A percentile compares a stretch with the other conserved stretches of the same genome.
These are phyloP conservation scores for Cryptocephalus primarius DNA, from an alignment of 2,888 invertebrate species.

Conservation along the genomic window DNA sequence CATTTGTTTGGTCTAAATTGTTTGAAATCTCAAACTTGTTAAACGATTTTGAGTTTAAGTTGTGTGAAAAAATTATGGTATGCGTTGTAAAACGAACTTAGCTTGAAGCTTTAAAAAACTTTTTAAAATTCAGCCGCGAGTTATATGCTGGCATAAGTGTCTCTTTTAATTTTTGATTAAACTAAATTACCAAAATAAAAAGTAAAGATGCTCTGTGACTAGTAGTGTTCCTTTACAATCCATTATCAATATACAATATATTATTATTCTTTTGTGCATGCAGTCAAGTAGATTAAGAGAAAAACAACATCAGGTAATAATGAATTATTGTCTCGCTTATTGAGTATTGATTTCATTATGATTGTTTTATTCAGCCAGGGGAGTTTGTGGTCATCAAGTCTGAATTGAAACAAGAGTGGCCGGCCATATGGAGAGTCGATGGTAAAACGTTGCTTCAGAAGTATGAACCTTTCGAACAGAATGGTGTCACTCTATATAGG, in stretches of 20 bases:
- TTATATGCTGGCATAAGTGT: too few relatives aligned
- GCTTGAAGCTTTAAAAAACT: too few relatives aligned
- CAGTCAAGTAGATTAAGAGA: conserved; percentile 26
- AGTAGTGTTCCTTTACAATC: not conserved
- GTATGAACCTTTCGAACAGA: conserved; percentile 71
- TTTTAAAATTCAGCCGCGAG: too few relatives aligned
- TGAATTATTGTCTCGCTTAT: not conserved
- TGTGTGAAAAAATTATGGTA: too few relatives aligned
- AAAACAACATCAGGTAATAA: conserved; percentile 26
- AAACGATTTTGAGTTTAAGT: too few relatives aligned
- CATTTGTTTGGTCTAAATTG: too few relatives aligned
- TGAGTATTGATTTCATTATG: not conserved
- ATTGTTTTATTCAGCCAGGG: conserved; percentile 51
- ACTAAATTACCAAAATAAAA: too few relatives aligned
- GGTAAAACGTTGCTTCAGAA: conserved; percentile 73
- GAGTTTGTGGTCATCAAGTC: conserved; percentile 80
- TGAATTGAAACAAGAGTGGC: conserved; percentile 72
- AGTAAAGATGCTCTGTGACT: too few relatives aligned
- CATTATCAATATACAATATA: not conserved
- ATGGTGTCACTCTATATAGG: conserved; percentile 70
- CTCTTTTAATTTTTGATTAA: too few relatives aligned
- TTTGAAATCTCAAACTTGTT: too few relatives aligned
- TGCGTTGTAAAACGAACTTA: too few relatives aligned
- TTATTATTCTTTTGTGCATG: conserved; percentile 14
- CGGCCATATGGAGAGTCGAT: conserved; percentile 85